Conservation (phyloP, 2,888 invertebrate genomes). For the Antheraea assamensis region DNA sequence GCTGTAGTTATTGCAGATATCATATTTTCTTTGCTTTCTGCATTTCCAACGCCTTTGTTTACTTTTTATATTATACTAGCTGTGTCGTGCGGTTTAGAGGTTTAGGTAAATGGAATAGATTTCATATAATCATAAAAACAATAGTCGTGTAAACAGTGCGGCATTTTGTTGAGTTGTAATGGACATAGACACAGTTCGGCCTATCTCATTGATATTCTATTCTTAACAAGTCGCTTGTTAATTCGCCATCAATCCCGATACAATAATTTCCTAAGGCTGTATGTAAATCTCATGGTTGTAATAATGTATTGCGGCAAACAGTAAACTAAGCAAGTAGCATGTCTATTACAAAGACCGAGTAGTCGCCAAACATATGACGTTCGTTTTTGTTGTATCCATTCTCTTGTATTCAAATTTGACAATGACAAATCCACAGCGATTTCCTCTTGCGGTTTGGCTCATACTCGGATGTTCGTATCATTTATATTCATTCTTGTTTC, state of each 20-base stretch:
- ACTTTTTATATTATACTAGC: background rate
- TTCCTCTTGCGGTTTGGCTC: conserved; percentile 69
- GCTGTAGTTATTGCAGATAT: background rate
- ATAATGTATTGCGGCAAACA: background rate
- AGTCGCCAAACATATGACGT: conserved; percentile 68
- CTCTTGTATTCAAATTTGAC: conserved; percentile 78
- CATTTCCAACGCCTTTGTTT: background rate
- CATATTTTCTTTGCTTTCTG: background rate
- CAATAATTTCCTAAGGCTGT: background rate
- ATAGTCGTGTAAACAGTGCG: too few relatives aligned
- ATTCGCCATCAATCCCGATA: too few relatives aligned
- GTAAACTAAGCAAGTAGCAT: conserved; percentile 6
- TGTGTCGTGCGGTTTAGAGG: too few relatives aligned
- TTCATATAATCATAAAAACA: too few relatives aligned
- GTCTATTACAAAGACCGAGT: conserved; percentile 27
- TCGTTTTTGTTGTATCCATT: conserved; percentile 74
- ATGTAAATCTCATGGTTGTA: too few relatives aligned
- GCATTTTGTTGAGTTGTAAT: too few relatives aligned
- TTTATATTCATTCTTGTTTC: conserved; percentile 74
- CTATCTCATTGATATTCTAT: too few relatives aligned
- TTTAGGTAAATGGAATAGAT: too few relatives aligned
- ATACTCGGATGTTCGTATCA: conserved; percentile 70
- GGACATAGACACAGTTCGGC: too few relatives aligned
- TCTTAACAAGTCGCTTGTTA: too few relatives aligned
- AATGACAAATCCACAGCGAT: conserved; percentile 76